Percentiles rank a stretch among this genome's conserved stretches.
phyloP scores from a whole-genome alignment of 2,113 vertebrate genomes.

The Clarias magur region DNA sequence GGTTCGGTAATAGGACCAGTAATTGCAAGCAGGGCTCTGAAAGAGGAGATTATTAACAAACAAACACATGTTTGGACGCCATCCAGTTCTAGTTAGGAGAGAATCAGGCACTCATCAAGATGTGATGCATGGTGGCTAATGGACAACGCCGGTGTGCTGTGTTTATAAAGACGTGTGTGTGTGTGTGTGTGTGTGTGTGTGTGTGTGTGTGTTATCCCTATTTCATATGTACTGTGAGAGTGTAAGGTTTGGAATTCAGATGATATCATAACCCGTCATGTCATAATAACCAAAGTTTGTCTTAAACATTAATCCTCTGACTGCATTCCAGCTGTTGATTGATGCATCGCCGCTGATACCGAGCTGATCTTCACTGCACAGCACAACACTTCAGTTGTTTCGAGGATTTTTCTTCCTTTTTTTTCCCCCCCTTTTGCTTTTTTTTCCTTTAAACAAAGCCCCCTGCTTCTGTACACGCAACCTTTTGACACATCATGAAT shows the following conservation, averaged over 20 bases:
- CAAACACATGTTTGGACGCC: conserved; percentile 64
- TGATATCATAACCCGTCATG: conserved; percentile 23
- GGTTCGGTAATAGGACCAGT: conserved; percentile 62
- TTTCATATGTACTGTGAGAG: neutral
- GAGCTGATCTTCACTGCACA: neutral
- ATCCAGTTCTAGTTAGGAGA: conserved; percentile 57
- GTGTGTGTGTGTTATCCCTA: conserved; percentile 9
- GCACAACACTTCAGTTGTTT: conserved; percentile 1
- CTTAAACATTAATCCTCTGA: neutral
- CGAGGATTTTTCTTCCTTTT: conserved; percentile 4
- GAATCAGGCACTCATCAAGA: conserved; percentile 52
- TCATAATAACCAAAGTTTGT: neutral
- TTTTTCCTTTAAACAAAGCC: neutral
- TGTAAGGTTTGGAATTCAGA: conserved; percentile 23
- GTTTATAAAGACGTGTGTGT: conserved; percentile 40
- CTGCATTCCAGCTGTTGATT: conserved; percentile 16
- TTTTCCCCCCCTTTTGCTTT: neutral
- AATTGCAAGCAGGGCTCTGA: conserved; percentile 65
- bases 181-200: conserved; percentile 42
- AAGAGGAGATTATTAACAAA: conserved; percentile 64
- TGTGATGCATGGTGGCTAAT: conserved; percentile 48
- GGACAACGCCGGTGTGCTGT: conserved; percentile 33
- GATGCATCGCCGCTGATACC: conserved; percentile 4
- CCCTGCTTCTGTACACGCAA: conserved; percentile 21
- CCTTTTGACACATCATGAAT: conserved; percentile 18